Evolutionary conservation across 2,797 vertebrate genomes (phyloP).

Genomic region (Rhinogobio ventralis): DNA sequence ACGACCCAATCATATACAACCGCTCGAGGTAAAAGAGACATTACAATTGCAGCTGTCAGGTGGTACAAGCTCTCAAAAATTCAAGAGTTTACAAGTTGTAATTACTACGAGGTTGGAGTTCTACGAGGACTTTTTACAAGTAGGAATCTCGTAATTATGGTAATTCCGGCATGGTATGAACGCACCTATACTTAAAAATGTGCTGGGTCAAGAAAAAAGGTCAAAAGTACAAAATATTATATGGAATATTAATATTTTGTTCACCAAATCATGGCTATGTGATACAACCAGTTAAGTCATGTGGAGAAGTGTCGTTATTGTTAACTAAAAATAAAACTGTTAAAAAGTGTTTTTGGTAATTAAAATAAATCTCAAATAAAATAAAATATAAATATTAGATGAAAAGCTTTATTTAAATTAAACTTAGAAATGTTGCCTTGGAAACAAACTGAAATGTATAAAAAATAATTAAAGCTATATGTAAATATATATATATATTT

Average conservation of each 20-base stretch:
- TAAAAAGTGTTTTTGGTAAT: not conserved
- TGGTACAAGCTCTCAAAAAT: not conserved
- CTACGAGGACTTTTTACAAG: not conserved
- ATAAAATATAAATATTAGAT: not conserved
- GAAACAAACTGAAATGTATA: no score
- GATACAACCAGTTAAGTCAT: not conserved
- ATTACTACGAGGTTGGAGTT: not conserved
- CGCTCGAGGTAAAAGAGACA: conserved; percentile 85
- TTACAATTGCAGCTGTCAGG: not conserved
- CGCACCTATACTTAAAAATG: not conserved
- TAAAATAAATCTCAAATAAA: not conserved
- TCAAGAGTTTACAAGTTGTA: not conserved
- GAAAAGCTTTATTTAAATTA: not conserved
- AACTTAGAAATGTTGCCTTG: no score
- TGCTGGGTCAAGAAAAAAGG: no score
- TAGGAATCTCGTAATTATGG: not conserved
- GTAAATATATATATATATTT: not conserved
- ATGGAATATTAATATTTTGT: no score
- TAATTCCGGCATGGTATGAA: not conserved
- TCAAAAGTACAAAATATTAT: no score
- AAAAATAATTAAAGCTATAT: not conserved
- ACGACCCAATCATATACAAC: conserved; percentile 94
- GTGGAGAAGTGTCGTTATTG: not conserved
- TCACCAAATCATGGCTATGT: no score
- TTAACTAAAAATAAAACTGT: not conserved